These are phyloP conservation scores for Pampusana beccarii DNA, from an alignment of 2,113 vertebrate genomes.

Conservation along the genomic window DNA sequence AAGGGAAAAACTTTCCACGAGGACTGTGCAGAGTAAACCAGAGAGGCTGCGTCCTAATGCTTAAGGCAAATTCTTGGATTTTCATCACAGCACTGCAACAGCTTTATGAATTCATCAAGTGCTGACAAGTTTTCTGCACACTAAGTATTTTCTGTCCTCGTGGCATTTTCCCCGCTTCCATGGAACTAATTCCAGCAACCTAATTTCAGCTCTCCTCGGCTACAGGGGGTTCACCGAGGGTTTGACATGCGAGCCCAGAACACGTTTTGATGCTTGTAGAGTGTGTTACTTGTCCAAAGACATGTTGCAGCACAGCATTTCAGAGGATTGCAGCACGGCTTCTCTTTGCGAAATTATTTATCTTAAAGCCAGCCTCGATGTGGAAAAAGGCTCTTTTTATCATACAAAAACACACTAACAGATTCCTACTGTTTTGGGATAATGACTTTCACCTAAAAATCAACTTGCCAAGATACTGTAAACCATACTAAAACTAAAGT, in stretches of 20 bases:
- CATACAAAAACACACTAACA: neutral
- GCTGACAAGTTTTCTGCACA: neutral
- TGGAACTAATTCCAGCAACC: neutral
- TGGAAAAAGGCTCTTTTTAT: neutral
- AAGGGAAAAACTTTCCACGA: neutral
- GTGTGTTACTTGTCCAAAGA: neutral
- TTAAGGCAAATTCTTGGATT: neutral
- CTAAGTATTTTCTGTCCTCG: neutral
- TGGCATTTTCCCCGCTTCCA: neutral
- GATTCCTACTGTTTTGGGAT: neutral
- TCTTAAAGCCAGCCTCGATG: neutral
- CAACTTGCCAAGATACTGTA: neutral
- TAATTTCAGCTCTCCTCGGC: neutral
- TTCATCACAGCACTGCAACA: neutral
- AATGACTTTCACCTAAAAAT: neutral
- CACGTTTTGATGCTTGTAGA: fast-evolving
- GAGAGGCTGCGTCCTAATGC: neutral
- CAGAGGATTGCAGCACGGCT: neutral
- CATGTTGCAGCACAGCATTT: neutral
- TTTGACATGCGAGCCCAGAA: neutral
- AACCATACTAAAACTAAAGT: neutral
- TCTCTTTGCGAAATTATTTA: neutral
- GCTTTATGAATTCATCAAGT: neutral
- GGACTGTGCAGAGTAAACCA: neutral
- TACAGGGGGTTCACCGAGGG: fast-evolving